A percentile compares a stretch with the other conserved stretches of the same genome.
phyloP scores from a whole-genome alignment of 2,113 vertebrate species.

The Cottus gobio region DNA sequence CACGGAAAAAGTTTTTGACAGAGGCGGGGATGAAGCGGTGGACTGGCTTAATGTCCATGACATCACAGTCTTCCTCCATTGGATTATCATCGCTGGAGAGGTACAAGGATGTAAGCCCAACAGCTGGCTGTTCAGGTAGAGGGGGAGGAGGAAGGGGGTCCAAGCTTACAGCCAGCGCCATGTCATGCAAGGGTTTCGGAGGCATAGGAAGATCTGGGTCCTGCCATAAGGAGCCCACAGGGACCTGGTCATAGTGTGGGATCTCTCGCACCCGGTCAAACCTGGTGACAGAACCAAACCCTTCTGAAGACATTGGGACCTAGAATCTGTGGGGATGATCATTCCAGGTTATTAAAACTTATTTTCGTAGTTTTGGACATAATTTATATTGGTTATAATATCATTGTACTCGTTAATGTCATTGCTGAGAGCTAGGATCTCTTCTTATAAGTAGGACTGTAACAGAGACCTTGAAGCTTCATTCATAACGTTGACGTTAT shows the following conservation, averaged over 20 bases:
- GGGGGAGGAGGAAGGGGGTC: conserved; percentile 89
- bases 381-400: neutral
- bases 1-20: conserved; percentile 92
- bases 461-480: too few relatives aligned
- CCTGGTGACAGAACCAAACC: conserved; percentile 48
- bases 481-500: too few relatives aligned
- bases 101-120: conserved; percentile 81
- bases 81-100: conserved; percentile 72
- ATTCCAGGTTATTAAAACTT: neutral
- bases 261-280: conserved; percentile 74
- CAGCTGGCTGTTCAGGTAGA: conserved; percentile 85
- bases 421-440: neutral
- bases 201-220: conserved; percentile 55
- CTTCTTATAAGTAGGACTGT: too few relatives aligned
- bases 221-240: conserved; percentile 60
- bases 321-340: neutral
- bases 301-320: conserved; percentile 70
- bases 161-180: conserved; percentile 73
- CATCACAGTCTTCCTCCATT: conserved; percentile 45
- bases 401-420: neutral
- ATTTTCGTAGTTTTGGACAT: neutral
- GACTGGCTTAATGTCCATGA: conserved; percentile 89
- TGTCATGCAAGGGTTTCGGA: conserved; percentile 43
- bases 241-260: conserved; percentile 83
- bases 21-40: conserved; percentile 93